Conservation (phyloP, 2,113 vertebrate genomes). For the Laterallus jamaicensis region DNA sequence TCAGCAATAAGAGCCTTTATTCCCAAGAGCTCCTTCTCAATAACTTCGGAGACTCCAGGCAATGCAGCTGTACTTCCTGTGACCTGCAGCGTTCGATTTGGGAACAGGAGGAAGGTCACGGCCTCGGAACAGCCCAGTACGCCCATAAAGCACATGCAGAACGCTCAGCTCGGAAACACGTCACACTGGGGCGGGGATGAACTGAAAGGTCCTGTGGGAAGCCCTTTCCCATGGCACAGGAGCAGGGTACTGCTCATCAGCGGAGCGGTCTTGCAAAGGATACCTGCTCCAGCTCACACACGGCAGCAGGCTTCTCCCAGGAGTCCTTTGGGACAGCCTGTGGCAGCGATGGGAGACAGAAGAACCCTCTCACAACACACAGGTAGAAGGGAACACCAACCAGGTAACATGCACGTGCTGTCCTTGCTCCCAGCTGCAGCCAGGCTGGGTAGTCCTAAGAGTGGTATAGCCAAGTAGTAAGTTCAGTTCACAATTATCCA, state of each 20-base stretch:
- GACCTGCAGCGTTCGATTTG: neutral
- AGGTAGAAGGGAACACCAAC: neutral
- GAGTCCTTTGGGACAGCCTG: neutral
- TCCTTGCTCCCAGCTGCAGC: rapidly evolving
- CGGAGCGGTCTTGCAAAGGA: neutral
- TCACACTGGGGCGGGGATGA: neutral
- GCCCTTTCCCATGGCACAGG: neutral
- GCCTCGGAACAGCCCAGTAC: neutral
- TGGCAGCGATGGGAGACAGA: neutral
- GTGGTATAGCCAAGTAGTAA: neutral
- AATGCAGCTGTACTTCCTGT: neutral
- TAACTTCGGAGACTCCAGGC: neutral
- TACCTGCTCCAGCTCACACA: rapidly evolving
- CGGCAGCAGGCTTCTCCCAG: neutral
- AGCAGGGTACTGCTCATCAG: rapidly evolving
- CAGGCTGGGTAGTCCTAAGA: neutral
- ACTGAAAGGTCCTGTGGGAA: neutral
- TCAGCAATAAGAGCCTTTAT: neutral
- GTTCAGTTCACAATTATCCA: neutral
- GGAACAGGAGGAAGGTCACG: neutral
- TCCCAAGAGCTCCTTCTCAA: slow-evolving; percentile 18
- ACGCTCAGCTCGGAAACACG: rapidly evolving
- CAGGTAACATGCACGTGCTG: rapidly evolving
- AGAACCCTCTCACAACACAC: neutral
- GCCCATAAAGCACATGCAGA: neutral